Evolutionary conservation across 2,797 vertebrate genomes (phyloP).

Genomic region (Hylomyscus alleni): DNA sequence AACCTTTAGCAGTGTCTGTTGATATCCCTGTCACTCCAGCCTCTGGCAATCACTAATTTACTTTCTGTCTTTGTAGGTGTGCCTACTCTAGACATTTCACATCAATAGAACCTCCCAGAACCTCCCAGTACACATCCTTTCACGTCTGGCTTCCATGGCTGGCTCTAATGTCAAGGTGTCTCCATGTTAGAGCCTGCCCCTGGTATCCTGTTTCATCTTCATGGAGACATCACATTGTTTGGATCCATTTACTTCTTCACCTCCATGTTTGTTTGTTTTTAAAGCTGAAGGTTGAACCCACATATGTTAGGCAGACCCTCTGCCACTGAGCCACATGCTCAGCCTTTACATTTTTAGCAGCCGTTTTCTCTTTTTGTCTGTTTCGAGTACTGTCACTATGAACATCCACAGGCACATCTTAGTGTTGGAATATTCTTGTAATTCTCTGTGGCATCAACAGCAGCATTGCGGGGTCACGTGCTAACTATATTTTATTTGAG

Average conservation of each 20-base stretch:
- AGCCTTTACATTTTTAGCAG: not conserved
- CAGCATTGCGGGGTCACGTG: not conserved
- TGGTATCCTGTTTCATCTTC: not conserved
- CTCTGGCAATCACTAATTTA: not conserved
- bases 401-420: not conserved
- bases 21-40: not conserved
- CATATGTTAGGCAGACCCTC: no score
- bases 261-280: not conserved
- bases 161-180: not conserved
- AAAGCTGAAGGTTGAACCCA: not conserved
- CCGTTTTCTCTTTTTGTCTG: not conserved
- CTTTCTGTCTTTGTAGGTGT: not conserved
- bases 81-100: not conserved
- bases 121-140: not conserved
- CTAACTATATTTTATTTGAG: constrained; percentile 26
- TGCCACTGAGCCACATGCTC: not conserved
- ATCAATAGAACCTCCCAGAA: not conserved
- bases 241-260: not conserved
- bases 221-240: not conserved
- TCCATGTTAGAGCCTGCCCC: not conserved
- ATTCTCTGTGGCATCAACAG: not conserved
- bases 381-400: not conserved
- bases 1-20: not conserved
- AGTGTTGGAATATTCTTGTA: not conserved
- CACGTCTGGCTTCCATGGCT: not conserved